These are phyloP conservation scores for Pterostichus niger DNA, from an alignment of 2,888 invertebrate genomes.

Conservation along the genomic window DNA sequence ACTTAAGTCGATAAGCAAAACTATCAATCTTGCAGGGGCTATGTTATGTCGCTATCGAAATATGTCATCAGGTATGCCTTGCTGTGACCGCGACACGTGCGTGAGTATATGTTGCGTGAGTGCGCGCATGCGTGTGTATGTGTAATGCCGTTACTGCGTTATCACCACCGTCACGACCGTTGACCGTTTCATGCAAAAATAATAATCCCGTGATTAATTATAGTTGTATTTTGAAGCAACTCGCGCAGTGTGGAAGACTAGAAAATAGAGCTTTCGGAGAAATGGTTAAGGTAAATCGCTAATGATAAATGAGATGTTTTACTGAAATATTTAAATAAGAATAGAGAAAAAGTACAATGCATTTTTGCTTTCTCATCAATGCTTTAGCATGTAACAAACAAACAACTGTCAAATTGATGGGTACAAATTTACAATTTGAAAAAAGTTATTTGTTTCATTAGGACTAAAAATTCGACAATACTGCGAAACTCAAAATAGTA, in stretches of 20 bases:
- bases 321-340: no score
- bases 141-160: conserved; percentile 36
- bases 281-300: not conserved
- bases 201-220: conserved; percentile 40
- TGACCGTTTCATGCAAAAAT: conserved; percentile 41
- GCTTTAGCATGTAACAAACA: no score
- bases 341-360: no score
- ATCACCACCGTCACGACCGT: conserved; percentile 39
- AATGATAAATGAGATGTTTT: no score
- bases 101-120: conserved; percentile 23
- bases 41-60: conserved; percentile 31
- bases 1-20: conserved; percentile 15
- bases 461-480: no score
- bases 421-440: no score
- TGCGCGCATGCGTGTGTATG: not conserved
- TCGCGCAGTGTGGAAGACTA: not conserved
- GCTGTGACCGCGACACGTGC: not conserved
- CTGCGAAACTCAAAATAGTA: no score
- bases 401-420: no score
- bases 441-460: no score
- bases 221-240: conserved; percentile 4
- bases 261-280: not conserved
- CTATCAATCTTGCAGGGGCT: conserved; percentile 48
- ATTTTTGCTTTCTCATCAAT: no score
- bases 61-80: conserved; percentile 39